Conservation (phyloP, 2,888 invertebrate genomes). For the Pyrrhia umbra region DNA sequence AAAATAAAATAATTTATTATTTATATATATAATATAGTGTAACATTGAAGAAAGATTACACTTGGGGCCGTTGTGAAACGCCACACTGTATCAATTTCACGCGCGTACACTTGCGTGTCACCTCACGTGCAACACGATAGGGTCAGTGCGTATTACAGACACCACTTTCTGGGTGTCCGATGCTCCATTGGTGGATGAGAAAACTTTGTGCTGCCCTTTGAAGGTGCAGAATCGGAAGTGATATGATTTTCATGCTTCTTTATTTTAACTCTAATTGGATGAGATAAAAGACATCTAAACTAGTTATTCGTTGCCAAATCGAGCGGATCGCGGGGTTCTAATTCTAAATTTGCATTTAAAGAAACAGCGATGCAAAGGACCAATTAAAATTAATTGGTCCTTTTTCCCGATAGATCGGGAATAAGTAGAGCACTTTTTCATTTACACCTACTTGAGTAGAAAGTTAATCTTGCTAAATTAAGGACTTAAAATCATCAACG, state of each 20-base stretch:
- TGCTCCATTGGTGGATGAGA: background rate
- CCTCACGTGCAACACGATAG: constrained; percentile 58
- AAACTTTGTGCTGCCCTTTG: constrained; percentile 2
- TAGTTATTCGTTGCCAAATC: too few relatives aligned
- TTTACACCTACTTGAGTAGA: too few relatives aligned
- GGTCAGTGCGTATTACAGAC: constrained; percentile 34
- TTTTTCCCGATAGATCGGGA: too few relatives aligned
- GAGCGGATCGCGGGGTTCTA: too few relatives aligned
- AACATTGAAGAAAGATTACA: constrained; percentile 61
- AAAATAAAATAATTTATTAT: constrained; percentile 29
- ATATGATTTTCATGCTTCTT: background rate
- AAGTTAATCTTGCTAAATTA: too few relatives aligned
- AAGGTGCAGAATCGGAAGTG: background rate
- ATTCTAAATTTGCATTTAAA: too few relatives aligned
- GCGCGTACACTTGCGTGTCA: constrained; percentile 39
- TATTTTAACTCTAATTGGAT: too few relatives aligned
- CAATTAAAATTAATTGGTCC: too few relatives aligned
- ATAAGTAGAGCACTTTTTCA: too few relatives aligned
- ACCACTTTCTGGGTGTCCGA: constrained; percentile 21
- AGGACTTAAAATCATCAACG: too few relatives aligned
- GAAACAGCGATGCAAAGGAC: too few relatives aligned
- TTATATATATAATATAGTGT: constrained; percentile 37
- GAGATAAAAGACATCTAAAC: too few relatives aligned
- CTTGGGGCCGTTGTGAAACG: constrained; percentile 56
- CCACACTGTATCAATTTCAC: constrained; percentile 57